Conservation (phyloP, 2,888 invertebrate genomes). For the Selenia dentaria region DNA sequence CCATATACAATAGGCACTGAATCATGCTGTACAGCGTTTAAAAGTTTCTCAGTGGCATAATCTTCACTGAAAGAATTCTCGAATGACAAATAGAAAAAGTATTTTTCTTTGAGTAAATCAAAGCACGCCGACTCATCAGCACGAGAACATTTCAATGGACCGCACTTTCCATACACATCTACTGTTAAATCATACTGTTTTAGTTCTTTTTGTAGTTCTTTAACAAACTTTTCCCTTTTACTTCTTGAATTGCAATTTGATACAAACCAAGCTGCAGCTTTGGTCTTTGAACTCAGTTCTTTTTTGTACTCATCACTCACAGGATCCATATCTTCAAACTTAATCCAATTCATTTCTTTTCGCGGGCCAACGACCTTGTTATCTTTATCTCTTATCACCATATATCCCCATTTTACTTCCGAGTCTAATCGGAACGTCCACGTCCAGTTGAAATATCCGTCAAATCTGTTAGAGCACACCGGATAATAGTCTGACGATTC, state of each 20-base stretch:
- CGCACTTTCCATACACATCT: constrained; percentile 55
- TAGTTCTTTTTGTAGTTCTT: constrained; percentile 36
- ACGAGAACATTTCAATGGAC: constrained; percentile 39
- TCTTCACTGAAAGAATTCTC: constrained; percentile 56
- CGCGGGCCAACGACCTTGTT: constrained; percentile 48
- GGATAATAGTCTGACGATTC: constrained; percentile 64
- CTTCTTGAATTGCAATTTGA: constrained; percentile 48
- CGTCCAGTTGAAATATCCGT: constrained; percentile 70
- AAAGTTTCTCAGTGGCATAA: constrained; percentile 60
- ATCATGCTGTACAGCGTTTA: constrained; percentile 72
- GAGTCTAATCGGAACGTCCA: constrained; percentile 67
- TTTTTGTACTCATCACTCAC: constrained; percentile 40
- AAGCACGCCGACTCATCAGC: constrained; percentile 36
- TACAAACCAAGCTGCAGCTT: constrained; percentile 54
- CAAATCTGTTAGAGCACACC: constrained; percentile 44
- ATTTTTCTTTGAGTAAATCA: constrained; percentile 43
- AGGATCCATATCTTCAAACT: constrained; percentile 47
- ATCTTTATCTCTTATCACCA: constrained; percentile 45
- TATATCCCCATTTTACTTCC: constrained; percentile 61
- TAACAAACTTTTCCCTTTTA: constrained; percentile 35
- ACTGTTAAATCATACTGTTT: constrained; percentile 39
- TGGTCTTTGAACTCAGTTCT: constrained; percentile 40
- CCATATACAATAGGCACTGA: constrained; percentile 87
- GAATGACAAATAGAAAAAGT: constrained; percentile 60
- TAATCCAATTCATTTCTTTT: constrained; percentile 50